These are phyloP conservation scores for Dendrolimus punctatus DNA, from an alignment of 1,140 invertebrate genomes.

Conservation along the genomic window DNA sequence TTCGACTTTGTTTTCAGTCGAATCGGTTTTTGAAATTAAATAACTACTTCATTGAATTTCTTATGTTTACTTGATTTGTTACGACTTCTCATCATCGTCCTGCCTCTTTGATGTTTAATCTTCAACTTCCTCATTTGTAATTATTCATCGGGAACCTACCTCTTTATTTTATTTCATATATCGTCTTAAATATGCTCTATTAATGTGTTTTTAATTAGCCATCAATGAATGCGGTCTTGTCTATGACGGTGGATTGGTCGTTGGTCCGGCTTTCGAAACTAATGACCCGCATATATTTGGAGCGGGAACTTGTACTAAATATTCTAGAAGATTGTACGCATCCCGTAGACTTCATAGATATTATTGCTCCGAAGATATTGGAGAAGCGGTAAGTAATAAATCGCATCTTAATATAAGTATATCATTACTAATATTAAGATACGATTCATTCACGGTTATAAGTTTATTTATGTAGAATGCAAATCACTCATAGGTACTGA, in stretches of 20 bases:
- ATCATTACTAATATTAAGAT: background rate
- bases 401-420: background rate
- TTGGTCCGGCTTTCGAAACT: conserved; percentile 78
- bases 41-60: too few species aligned
- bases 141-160: too few species aligned
- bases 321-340: conserved; percentile 72
- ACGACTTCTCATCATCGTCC: too few species aligned
- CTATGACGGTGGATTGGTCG: conserved; percentile 81
- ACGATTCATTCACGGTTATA: too few species aligned
- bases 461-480: too few species aligned
- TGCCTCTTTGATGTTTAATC: too few species aligned
- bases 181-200: background rate
- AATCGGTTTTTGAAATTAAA: too few species aligned
- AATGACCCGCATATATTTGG: conserved; percentile 80
- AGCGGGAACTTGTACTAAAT: conserved; percentile 78
- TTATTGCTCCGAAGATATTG: conserved; percentile 73
- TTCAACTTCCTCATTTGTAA: too few species aligned
- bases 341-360: conserved; percentile 61
- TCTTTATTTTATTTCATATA: too few species aligned
- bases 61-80: too few species aligned
- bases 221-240: conserved; percentile 78
- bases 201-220: conserved; percentile 59
- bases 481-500: too few species aligned
- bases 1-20: too few species aligned
- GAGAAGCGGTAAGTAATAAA: conserved; percentile 58